phyloP scores from a whole-genome alignment of 2,797 vertebrate genomes.

The Threskiornis aethiopicus region DNA sequence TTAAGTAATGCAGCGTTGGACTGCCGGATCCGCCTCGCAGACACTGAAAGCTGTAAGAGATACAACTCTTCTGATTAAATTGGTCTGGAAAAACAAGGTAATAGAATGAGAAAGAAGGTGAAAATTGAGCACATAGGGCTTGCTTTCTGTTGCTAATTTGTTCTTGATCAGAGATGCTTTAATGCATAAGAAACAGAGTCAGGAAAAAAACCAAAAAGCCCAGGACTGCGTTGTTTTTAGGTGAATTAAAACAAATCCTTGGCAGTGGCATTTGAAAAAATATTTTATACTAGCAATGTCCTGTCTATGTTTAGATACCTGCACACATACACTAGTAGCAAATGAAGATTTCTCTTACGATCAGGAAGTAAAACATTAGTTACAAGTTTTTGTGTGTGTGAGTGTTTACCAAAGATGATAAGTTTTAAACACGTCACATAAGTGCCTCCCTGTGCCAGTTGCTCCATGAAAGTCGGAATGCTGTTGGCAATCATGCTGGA shows the following conservation, averaged over 20 bases:
- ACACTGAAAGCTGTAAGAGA: background rate
- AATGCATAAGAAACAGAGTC: background rate
- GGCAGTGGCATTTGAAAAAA: constrained; percentile 14
- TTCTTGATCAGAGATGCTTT: constrained; percentile 10
- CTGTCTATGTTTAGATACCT: background rate
- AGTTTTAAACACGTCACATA: constrained; percentile 60
- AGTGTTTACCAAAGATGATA: constrained; percentile 66
- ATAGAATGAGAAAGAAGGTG: background rate
- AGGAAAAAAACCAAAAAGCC: background rate
- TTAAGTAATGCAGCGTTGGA: background rate
- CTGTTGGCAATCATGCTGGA: background rate
- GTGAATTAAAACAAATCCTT: background rate
- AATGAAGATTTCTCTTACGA: background rate
- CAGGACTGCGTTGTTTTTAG: background rate
- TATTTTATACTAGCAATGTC: background rate
- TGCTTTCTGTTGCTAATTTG: background rate
- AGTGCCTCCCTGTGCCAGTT: constrained; percentile 62
- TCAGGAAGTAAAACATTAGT: constrained; percentile 15
- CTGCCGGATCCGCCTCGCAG: background rate
- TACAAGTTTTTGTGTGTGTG: background rate
- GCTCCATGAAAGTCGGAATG: background rate
- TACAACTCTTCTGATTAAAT: background rate
- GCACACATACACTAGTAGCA: background rate
- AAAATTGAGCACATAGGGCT: background rate
- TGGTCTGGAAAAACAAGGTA: background rate